Percentiles rank a stretch among this genome's conserved stretches.
phyloP scores from a whole-genome alignment of 2,113 vertebrate species.

The Eurystomus gularis region DNA sequence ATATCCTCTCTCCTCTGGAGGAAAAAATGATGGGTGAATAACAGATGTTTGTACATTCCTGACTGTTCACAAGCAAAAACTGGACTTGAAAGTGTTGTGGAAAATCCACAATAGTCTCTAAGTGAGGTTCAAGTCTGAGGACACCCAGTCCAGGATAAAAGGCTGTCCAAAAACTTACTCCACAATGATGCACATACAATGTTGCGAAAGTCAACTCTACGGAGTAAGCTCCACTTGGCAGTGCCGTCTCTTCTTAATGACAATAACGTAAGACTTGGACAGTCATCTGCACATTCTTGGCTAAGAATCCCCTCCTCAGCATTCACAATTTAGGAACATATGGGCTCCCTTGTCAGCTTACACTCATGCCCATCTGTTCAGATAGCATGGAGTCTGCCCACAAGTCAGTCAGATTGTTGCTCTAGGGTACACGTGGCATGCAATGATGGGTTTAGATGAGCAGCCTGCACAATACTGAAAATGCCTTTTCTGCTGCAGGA shows the following conservation, averaged over 20 bases:
- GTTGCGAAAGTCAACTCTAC: background rate
- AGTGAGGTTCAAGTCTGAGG: background rate
- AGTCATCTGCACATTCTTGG: conserved; percentile 62
- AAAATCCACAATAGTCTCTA: background rate
- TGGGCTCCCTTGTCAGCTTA: conserved; percentile 66
- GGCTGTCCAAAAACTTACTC: background rate
- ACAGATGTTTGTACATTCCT: background rate
- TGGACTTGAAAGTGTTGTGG: background rate
- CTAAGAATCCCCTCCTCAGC: conserved; percentile 16
- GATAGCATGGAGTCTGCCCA: conserved; percentile 41
- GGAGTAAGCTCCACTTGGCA: background rate
- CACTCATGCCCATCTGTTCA: conserved; percentile 67
- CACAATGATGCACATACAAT: background rate
- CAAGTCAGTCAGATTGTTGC: conserved; percentile 34
- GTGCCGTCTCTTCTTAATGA: background rate
- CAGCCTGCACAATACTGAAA: background rate
- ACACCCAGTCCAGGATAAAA: background rate
- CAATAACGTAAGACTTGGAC: background rate
- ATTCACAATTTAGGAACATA: conserved; percentile 65
- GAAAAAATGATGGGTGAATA: background rate
- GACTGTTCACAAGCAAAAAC: background rate
- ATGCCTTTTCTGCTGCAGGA: background rate
- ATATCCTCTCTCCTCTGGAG: background rate
- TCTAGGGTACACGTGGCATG: conserved; percentile 13
- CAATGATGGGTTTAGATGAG: background rate